These are phyloP conservation scores for Drosophila lutescens DNA, from an alignment of 2,888 invertebrate species.

Conservation along the genomic window DNA sequence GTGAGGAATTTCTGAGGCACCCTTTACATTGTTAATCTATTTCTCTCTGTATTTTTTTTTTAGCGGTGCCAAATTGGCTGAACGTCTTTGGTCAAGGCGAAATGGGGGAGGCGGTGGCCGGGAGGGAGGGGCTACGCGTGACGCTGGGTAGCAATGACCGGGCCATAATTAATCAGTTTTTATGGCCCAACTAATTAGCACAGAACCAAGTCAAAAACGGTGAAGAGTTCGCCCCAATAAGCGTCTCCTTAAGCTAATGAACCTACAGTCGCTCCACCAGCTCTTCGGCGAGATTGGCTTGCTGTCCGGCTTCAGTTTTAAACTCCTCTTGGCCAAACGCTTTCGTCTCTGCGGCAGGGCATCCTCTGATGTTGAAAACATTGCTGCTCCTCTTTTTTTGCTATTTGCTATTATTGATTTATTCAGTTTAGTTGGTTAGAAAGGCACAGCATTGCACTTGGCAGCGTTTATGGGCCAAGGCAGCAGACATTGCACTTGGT, in stretches of 20 bases:
- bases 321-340: conserved; percentile 44
- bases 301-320: conserved; percentile 55
- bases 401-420: conserved; percentile 49
- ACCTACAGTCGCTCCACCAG: conserved; percentile 82
- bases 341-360: conserved; percentile 56
- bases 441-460: conserved; percentile 51
- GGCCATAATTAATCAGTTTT: conserved; percentile 69
- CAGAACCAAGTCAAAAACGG: conserved; percentile 29
- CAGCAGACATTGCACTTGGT: conserved; percentile 59
- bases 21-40: background rate
- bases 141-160: conserved; percentile 66
- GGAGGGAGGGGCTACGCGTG: conserved; percentile 57
- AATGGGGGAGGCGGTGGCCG: conserved; percentile 62
- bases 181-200: conserved; percentile 59
- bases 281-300: conserved; percentile 45
- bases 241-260: conserved; percentile 39
- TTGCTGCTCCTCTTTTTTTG: conserved; percentile 36
- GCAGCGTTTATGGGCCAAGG: conserved; percentile 56
- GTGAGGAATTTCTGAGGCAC: background rate
- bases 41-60: conserved; percentile 31
- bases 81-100: conserved; percentile 32
- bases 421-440: conserved; percentile 42
- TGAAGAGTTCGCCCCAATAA: conserved; percentile 13
- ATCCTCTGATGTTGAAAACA: conserved; percentile 74
- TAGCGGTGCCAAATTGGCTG: conserved; percentile 65